A percentile compares a stretch with the other conserved stretches of the same genome.
Evolutionary conservation across 2,888 invertebrate genomes (phyloP).

Genomic region (Cryptocephalus moraei): DNA sequence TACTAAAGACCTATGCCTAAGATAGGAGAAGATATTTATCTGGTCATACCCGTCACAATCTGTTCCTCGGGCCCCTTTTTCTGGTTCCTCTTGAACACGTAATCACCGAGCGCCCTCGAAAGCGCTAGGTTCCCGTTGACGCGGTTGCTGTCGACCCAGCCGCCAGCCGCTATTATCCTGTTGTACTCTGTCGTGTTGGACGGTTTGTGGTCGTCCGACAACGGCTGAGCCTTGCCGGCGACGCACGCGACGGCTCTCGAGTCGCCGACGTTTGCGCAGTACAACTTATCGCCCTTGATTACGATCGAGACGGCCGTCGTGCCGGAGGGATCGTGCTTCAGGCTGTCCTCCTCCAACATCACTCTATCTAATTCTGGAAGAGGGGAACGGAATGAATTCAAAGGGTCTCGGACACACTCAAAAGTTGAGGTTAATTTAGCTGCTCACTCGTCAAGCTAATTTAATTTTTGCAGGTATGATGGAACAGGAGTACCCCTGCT

Average conservation of each 20-base stretch:
- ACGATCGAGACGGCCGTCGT: slow-evolving; percentile 85
- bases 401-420: no score
- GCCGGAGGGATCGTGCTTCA: slow-evolving; percentile 89
- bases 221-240: slow-evolving; percentile 61
- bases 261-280: slow-evolving; percentile 96
- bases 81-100: slow-evolving; percentile 88
- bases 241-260: slow-evolving; percentile 89
- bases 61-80: slow-evolving; percentile 83
- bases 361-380: slow-evolving; percentile 55
- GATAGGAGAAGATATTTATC: no score
- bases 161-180: slow-evolving; percentile 88
- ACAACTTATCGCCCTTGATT: slow-evolving; percentile 74
- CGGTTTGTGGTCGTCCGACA: slow-evolving; percentile 94
- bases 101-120: slow-evolving; percentile 94
- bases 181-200: slow-evolving; percentile 70
- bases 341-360: slow-evolving; percentile 80
- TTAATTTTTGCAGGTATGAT: no score
- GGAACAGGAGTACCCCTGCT: no score
- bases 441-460: no score
- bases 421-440: no score
- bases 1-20: no score
- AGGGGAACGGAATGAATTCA: not conserved
- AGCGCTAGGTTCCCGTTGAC: slow-evolving; percentile 98
- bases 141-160: slow-evolving; percentile 93
- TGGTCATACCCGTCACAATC: slow-evolving; percentile 68